phyloP scores from a whole-genome alignment of 2,888 invertebrate genomes.

The Eupithecia pulchellata region DNA sequence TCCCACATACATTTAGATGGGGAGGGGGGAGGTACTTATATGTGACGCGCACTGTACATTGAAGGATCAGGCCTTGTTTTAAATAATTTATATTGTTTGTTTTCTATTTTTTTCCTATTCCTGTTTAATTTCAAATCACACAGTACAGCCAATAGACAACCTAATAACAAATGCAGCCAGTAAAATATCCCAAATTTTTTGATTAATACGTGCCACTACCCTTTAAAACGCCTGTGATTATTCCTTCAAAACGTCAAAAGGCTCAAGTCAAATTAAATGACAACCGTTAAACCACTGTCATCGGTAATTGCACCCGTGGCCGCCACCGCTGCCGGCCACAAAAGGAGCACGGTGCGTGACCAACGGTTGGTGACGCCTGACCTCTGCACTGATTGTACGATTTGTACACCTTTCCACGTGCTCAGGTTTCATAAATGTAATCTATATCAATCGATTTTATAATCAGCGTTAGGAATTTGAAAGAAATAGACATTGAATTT shows the following conservation, averaged over 20 bases:
- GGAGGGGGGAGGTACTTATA: no score
- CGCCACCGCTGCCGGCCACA: constrained; percentile 36
- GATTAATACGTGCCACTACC: no score
- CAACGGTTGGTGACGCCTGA: constrained; percentile 54
- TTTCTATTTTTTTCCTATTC: neutral
- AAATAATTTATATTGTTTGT: neutral
- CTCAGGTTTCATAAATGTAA: constrained; percentile 13
- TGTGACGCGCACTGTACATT: no score
- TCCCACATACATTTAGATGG: no score
- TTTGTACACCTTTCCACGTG: constrained; percentile 29
- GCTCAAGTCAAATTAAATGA: constrained; percentile 39
- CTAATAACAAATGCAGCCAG: neutral
- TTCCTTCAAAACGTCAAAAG: constrained; percentile 9
- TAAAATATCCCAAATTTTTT: no score
- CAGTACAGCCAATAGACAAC: neutral
- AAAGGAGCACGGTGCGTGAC: constrained; percentile 52
- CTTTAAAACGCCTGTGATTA: constrained; percentile 2
- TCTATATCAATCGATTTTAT: neutral
- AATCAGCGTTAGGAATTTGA: no score
- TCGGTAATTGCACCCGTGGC: constrained; percentile 32
- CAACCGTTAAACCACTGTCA: constrained; percentile 45
- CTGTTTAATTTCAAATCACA: neutral
- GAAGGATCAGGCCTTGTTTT: neutral
- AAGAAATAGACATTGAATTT: no score
- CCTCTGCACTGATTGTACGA: constrained; percentile 44